Evolutionary conservation across 1,140 invertebrate genomes (phyloP).

Genomic region (Drosophila mauritiana): DNA sequence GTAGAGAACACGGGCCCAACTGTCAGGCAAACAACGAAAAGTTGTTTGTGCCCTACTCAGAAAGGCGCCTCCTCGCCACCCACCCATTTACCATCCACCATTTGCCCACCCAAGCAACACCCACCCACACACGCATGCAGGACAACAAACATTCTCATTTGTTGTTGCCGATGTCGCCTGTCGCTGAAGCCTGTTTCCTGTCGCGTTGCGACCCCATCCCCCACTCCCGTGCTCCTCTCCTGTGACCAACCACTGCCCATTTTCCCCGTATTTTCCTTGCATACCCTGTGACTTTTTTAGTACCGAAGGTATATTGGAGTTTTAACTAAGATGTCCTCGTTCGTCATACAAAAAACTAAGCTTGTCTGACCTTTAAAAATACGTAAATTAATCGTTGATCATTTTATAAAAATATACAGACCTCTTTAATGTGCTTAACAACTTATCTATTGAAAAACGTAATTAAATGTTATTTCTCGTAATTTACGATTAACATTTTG

Average conservation of each 20-base stretch:
- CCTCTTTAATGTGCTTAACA: too few species aligned
- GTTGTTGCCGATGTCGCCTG: conserved; percentile 61
- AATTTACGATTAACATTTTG: too few species aligned
- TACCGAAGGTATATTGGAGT: background rate
- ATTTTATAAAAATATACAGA: too few species aligned
- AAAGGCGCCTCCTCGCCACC: conserved; percentile 6
- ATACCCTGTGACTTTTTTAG: conserved; percentile 8
- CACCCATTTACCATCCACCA: background rate
- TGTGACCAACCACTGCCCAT: conserved; percentile 51
- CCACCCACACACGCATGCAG: conserved; percentile 24
- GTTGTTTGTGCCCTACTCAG: conserved; percentile 72
- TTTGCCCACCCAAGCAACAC: background rate
- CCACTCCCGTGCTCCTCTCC: conserved; percentile 1
- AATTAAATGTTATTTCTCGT: too few species aligned
- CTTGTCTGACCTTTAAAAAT: too few species aligned
- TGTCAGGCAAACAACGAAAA: conserved; percentile 62
- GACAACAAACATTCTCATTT: conserved; percentile 43
- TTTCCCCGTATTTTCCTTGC: conserved; percentile 38
- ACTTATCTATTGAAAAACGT: too few species aligned
- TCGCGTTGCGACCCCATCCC: conserved; percentile 55
- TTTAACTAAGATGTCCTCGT: too few species aligned
- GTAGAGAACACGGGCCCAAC: conserved; percentile 40
- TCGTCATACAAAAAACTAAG: too few species aligned
- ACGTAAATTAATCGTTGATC: too few species aligned
- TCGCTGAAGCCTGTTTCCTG: conserved; percentile 70